Evolutionary conservation across 2,113 vertebrate species (phyloP).

Genomic region (Orientallactaga bullata): DNA sequence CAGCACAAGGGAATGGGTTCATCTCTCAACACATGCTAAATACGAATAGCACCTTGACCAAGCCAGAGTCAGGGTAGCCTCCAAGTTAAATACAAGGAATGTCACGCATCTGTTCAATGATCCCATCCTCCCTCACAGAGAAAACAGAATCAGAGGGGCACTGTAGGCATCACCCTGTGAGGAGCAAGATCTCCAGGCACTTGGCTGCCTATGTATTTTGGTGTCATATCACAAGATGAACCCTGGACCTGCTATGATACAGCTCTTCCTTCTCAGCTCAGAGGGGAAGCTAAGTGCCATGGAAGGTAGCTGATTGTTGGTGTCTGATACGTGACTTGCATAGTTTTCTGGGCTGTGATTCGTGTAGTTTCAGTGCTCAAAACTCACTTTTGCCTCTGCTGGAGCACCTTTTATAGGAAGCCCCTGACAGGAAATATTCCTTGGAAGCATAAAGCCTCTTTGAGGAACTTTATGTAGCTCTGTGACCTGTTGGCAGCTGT

Average conservation of each 20-base stretch:
- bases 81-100: rapidly evolving
- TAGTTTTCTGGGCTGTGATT: too few species aligned
- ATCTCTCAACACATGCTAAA: background rate
- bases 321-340: too few species aligned
- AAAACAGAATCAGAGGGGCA: too few species aligned
- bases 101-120: background rate
- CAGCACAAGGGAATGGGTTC: background rate
- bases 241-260: background rate
- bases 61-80: background rate
- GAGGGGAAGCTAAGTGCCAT: background rate
- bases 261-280: background rate
- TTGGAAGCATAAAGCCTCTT: background rate
- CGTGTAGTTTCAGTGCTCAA: background rate
- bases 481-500: background rate
- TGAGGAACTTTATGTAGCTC: too few species aligned
- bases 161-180: background rate
- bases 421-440: background rate
- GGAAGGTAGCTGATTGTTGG: background rate
- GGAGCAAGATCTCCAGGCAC: background rate
- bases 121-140: background rate
- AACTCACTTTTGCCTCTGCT: background rate
- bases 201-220: background rate
- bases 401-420: background rate
- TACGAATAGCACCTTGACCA: rapidly evolving
- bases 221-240: background rate